These are phyloP conservation scores for Battus philenor DNA, from an alignment of 1,140 invertebrate genomes.

Conservation along the genomic window DNA sequence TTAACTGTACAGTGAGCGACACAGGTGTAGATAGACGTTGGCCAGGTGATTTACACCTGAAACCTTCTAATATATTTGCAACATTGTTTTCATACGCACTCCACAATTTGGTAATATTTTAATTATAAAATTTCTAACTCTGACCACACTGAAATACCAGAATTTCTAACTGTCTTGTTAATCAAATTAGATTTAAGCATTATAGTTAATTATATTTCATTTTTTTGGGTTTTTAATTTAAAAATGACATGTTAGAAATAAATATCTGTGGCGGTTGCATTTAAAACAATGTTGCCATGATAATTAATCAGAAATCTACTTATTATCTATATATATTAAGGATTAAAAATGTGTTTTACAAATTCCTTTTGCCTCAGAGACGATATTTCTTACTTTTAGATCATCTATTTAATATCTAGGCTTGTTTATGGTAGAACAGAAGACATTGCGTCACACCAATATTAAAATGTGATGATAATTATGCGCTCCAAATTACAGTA, in stretches of 20 bases:
- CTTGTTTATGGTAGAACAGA: background rate
- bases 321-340: constrained; percentile 18
- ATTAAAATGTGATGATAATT: background rate
- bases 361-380: constrained; percentile 52
- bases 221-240: too few species aligned
- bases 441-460: too few species aligned
- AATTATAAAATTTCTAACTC: too few species aligned
- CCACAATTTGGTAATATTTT: too few species aligned
- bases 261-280: too few species aligned
- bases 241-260: too few species aligned
- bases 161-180: too few species aligned
- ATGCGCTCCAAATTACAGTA: constrained; percentile 14
- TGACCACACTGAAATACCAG: too few species aligned
- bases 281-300: constrained; percentile 13
- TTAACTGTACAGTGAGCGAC: constrained; percentile 67
- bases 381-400: constrained; percentile 14
- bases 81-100: constrained; percentile 1
- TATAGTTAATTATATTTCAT: too few species aligned
- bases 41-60: constrained; percentile 54
- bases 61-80: constrained; percentile 18
- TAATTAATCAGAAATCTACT: constrained; percentile 5
- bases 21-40: constrained; percentile 63
- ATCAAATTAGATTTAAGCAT: too few species aligned
- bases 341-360: constrained; percentile 29
- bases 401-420: constrained; percentile 2